Base-by-base conservation (phyloP, 2,797 vertebrate genomes). In the Labeo calbasu region DNA sequence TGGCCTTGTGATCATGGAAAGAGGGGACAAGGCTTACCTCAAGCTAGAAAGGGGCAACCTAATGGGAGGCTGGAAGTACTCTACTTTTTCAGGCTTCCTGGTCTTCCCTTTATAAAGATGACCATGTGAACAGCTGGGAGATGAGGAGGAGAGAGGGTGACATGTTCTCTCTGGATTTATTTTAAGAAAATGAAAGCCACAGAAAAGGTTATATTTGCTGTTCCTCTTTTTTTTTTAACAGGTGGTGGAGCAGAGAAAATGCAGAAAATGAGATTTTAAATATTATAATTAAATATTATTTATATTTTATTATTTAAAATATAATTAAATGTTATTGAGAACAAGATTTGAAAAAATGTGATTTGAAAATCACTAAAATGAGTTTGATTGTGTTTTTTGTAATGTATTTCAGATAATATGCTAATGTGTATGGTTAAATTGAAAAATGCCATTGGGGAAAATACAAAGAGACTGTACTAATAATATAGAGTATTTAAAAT, bases 31-130 rank as follows among this genome's bases (percentile, higher is more conserved):
- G 70, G 96, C 95, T 79, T 97, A 96, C 91, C 95, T 97, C 85
- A 95, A 96, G 90, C 94, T 97, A 81, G 96, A 96, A 87, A 92
- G 94, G 85, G 96, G 96, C 61, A 97, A 96, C 89, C 92, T 97
- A 73, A 96, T 97, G 93, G 96, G 96, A 23, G 96, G 96, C 78
- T 97, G 96, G 96, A 97, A 97, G 88, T 97, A 96, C 88, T 97
- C 96, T 48, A 97, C 96, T 84, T 97, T 97, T 91, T 97, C 96
- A 19, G 96, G 96, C 76, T 97, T 97, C 86, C 91, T 97, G 88
- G 96, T 97, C 84, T 97, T 97, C 89, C 95, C 96, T 13, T 94
- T 97, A 89, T 97, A 90, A 94, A 88, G 14, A 46, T 8, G 19
- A 15, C 28, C 19, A 3, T 21, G 48, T 66, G 53, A 19, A 75